These are phyloP conservation scores for Haliclystus octoradiatus DNA, from an alignment of 30 jellyfish, hydroid and myxozoan species.

Conservation along the genomic window DNA sequence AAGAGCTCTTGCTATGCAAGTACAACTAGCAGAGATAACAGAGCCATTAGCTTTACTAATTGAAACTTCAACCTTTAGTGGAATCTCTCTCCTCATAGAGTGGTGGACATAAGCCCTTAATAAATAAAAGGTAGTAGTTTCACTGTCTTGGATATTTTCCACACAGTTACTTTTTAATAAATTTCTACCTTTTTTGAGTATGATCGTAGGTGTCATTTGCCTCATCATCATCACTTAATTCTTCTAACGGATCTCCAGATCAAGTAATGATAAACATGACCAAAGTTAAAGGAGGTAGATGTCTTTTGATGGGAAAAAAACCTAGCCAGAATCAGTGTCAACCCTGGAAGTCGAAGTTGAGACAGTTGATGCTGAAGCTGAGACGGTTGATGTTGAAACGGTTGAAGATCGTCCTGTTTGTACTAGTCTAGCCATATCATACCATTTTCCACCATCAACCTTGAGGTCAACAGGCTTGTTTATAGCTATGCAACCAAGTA, in stretches of 20 bases:
- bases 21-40: neutral
- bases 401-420: too few relatives aligned
- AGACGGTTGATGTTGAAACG: too few relatives aligned
- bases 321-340: constrained; percentile 5
- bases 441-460: constrained; percentile 43
- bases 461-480: constrained; percentile 31
- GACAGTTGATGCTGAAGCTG: neutral
- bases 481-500: constrained; percentile 17
- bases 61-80: neutral
- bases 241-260: neutral
- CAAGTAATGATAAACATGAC: constrained; percentile 30
- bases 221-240: neutral
- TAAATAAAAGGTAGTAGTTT: neutral
- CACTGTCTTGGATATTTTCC: neutral
- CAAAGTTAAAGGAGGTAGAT: constrained; percentile 14
- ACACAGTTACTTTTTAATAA: neutral
- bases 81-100: neutral
- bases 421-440: constrained; percentile 19
- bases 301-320: constrained; percentile 7
- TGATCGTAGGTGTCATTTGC: neutral
- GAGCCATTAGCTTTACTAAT: neutral
- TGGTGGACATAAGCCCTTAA: neutral
- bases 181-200: neutral
- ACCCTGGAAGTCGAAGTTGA: neutral
- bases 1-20: neutral